Percentiles rank a stretch among this genome's conserved stretches.
Evolutionary conservation across 2,113 vertebrate species (phyloP).

Genomic region (Anhinga anhinga): DNA sequence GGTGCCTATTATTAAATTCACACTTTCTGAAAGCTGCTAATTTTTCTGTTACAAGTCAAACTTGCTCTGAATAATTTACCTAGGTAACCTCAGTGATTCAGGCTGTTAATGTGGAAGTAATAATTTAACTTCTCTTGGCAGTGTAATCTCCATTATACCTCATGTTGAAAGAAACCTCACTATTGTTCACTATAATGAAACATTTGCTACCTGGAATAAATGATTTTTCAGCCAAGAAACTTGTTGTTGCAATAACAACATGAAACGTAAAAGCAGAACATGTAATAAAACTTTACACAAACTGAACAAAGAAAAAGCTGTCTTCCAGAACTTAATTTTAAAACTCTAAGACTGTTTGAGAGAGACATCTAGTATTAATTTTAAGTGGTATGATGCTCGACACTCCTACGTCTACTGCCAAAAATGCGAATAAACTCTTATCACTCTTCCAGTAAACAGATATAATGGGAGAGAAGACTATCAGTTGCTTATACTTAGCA

Average conservation of each 20-base stretch:
- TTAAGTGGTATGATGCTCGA: neutral
- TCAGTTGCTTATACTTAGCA: neutral
- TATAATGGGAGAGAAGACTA: neutral
- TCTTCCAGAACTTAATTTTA: neutral
- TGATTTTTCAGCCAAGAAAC: conserved; percentile 20
- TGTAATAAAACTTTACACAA: neutral
- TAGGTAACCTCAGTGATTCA: neutral
- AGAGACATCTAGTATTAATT: neutral
- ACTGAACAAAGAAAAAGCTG: neutral
- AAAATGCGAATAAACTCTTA: neutral
- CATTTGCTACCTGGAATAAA: neutral
- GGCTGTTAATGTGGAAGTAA: neutral
- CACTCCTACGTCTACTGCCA: neutral
- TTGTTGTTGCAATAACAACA: neutral
- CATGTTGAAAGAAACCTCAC: neutral
- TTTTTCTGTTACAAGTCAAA: neutral
- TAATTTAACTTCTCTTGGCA: conserved; percentile 1
- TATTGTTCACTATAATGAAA: conserved; percentile 19
- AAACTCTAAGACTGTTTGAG: neutral
- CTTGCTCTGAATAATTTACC: neutral
- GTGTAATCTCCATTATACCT: neutral
- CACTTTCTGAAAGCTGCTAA: neutral
- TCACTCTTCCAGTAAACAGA: neutral
- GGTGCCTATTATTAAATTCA: neutral
- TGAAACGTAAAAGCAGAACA: neutral